Percentiles rank a stretch among this genome's conserved stretches.
phyloP scores from a whole-genome alignment of 2,797 vertebrate genomes.

The Peromyscus aztecus region DNA sequence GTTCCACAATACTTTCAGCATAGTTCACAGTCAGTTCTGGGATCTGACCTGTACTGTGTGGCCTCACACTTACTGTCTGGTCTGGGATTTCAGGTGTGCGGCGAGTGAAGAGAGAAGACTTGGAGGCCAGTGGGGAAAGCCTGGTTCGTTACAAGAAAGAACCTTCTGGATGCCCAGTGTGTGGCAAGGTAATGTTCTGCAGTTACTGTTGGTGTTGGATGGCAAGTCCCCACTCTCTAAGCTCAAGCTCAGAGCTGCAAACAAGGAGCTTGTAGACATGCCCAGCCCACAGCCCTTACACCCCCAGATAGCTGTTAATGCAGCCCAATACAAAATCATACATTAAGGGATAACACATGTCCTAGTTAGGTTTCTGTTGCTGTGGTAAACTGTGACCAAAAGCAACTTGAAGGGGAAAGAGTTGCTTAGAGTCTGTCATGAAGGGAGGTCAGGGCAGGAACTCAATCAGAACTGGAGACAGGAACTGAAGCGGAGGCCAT shows the following conservation, averaged over 20 bases:
- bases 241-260: neutral
- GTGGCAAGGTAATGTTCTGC: conserved; percentile 92
- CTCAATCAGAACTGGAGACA: neutral
- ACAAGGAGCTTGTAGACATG: rapidly evolving
- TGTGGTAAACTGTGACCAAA: neutral
- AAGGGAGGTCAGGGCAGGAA: neutral
- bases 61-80: conserved; percentile 61
- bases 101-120: conserved; percentile 96
- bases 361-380: neutral
- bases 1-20: neutral
- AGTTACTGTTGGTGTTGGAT: rapidly evolving
- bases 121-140: conserved; percentile 94
- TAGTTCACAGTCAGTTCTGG: neutral
- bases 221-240: rapidly evolving
- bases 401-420: neutral
- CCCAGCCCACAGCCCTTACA: neutral
- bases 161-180: conserved; percentile 97
- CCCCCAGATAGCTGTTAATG: neutral
- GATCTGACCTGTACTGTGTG: rapidly evolving
- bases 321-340: neutral
- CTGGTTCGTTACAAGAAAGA: conserved; percentile 98
- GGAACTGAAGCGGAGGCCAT: neutral
- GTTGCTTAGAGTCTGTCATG: neutral
- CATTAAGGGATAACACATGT: neutral
- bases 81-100: conserved; percentile 91